Evolutionary conservation across 2,797 vertebrate genomes (phyloP), one percentile per base, ranked within the genome.

Genomic region (Gallinago solitaria): DNA sequence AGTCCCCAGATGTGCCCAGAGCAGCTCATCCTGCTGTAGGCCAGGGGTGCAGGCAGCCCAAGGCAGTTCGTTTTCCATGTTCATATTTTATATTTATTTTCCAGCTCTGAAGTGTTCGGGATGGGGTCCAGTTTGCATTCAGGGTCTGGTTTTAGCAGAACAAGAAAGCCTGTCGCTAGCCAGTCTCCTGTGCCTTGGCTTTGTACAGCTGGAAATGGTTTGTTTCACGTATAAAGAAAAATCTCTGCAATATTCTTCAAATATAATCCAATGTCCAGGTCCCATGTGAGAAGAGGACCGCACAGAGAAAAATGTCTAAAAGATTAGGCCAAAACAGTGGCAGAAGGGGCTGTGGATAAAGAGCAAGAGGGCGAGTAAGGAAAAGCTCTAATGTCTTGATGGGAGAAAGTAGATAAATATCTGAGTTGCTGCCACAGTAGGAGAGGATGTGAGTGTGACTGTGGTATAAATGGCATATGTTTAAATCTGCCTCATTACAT

Each of bases 391-490:
- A 33, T 27, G 45, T 18, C 20, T 56, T 7, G 0, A 23, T 43
- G 41, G 61, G 25, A 83, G 41, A 15, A 59, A 41, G 43, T 1
- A 53, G 15, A 28, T 43, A 39, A 75, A 9, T 16, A 10, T 3
- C 39, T 6, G 28, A 12, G 24, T 11, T 48, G 50, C 41, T 65
- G 0, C 33, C n/a, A 18, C 11, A 21, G 56, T 24, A 28, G 63
- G 43, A 12, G 54, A 23, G 27, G 56, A 35, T 39, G 39, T 4
- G 24, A 11, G 24, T 15, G 65, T 33, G 59, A 5, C 33, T 63
- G 70, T 9, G 48, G 1, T 14, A 0, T 24, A 30, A 63, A 8
- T 4, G 9, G 8, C n/a, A 6, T 8, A 12, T 27, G 1, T 28
- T 10, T 43, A 28, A 43, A 27, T 25, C 60, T 63, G 60, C 63